A percentile compares a stretch with the other conserved stretches of the same genome.
These are phyloP conservation scores for Hippocampus mohnikei DNA, from an alignment of 2,113 vertebrate species.

Conservation along the genomic window DNA sequence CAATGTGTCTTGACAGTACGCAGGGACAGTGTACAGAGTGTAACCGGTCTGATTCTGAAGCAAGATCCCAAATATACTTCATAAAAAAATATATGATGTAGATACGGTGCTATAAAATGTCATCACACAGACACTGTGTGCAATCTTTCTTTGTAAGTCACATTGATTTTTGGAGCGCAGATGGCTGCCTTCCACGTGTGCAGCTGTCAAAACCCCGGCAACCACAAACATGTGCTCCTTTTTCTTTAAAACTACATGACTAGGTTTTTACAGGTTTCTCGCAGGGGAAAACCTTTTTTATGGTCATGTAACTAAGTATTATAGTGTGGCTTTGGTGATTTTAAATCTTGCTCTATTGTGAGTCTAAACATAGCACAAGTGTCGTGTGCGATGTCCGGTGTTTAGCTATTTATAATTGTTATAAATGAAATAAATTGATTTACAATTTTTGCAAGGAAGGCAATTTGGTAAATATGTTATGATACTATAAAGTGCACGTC, in stretches of 20 bases:
- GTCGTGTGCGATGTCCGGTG: not conserved
- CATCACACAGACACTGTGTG: not conserved
- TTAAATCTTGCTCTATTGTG: not conserved
- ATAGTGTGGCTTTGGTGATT: not conserved
- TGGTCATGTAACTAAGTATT: not conserved
- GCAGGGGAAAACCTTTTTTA: not conserved
- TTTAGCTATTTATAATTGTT: not conserved
- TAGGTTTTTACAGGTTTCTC: slow-evolving; percentile 1
- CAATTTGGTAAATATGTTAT: not conserved
- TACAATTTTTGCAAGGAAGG: not conserved
- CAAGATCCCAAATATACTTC: not conserved
- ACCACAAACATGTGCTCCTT: slow-evolving; percentile 28
- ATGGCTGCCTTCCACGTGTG: slow-evolving; percentile 33
- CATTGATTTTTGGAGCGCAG: slow-evolving; percentile 18
- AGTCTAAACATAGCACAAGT: not conserved
- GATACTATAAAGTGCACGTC: not conserved
- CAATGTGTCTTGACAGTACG: slow-evolving; percentile 32
- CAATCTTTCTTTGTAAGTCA: slow-evolving; percentile 30
- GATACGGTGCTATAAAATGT: not conserved
- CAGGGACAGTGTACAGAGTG: slow-evolving; percentile 21
- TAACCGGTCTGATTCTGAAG: slow-evolving; percentile 2
- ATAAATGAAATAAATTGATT: not conserved
- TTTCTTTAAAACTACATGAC: slow-evolving; percentile 28
- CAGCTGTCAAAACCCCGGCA: slow-evolving; percentile 19
- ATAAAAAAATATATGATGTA: not conserved